These are phyloP conservation scores for Hemiscyllium ocellatum DNA, from an alignment of 2,113 vertebrate genomes.

Conservation along the genomic window DNA sequence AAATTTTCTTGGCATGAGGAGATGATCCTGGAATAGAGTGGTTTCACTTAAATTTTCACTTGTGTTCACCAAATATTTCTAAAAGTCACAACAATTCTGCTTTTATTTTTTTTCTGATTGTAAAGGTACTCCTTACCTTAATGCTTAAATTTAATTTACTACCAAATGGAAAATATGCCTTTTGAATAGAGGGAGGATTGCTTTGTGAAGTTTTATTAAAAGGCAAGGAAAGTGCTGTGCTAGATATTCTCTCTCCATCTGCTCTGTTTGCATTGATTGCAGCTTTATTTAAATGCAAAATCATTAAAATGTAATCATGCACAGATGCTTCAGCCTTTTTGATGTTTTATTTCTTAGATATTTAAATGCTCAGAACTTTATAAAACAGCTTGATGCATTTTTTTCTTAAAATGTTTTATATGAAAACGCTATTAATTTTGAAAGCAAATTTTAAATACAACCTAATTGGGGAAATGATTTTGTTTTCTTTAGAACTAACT, in stretches of 20 bases:
- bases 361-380: conserved; percentile 13
- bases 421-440: background rate
- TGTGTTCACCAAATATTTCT: background rate
- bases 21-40: background rate
- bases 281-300: background rate
- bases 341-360: background rate
- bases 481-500: background rate
- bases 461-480: background rate
- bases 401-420: background rate
- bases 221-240: background rate
- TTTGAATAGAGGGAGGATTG: background rate
- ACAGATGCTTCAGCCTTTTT: background rate
- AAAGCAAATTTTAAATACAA: background rate
- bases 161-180: background rate
- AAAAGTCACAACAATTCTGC: background rate
- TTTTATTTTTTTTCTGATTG: background rate
- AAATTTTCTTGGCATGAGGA: background rate
- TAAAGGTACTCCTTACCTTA: background rate
- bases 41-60: too few species aligned
- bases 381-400: background rate
- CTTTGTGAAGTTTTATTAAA: background rate
- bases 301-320: conserved; percentile 11
- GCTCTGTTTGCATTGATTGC: background rate
- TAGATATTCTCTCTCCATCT: background rate
- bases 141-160: background rate